Conservation (phyloP, 23 tunicate species). For the Botrylloides violaceus region DNA sequence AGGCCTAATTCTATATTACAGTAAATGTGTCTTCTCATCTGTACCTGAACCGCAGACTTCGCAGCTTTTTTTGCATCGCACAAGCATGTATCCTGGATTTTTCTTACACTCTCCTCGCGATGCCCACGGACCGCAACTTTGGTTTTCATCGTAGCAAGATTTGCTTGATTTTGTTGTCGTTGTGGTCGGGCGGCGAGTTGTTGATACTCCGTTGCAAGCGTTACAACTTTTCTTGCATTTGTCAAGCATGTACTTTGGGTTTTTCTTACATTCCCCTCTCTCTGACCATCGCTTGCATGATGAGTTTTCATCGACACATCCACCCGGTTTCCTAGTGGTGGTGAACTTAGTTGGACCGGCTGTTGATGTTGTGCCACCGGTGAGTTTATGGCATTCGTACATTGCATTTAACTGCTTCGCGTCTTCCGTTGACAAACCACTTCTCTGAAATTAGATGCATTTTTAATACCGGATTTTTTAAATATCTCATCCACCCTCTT, state of each 20-base stretch:
- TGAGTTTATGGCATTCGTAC: slow-evolving; percentile 36
- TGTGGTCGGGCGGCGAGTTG: background rate
- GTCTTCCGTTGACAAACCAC: slow-evolving; percentile 31
- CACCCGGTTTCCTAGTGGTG: background rate
- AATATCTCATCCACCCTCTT: too few relatives aligned
- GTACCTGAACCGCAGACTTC: background rate
- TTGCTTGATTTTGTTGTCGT: background rate
- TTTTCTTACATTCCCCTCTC: slow-evolving; percentile 36
- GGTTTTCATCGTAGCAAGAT: slow-evolving; percentile 16
- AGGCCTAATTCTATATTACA: too few relatives aligned
- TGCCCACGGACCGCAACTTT: slow-evolving; percentile 26
- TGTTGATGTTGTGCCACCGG: slow-evolving; percentile 17
- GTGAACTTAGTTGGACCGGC: slow-evolving; percentile 3
- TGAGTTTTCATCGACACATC: background rate
- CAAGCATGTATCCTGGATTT: slow-evolving; percentile 25
- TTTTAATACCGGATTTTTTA: too few relatives aligned
- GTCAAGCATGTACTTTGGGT: slow-evolving; percentile 30
- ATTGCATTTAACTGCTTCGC: slow-evolving; percentile 35
- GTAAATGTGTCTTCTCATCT: too few relatives aligned
- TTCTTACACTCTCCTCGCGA: slow-evolving; percentile 13
- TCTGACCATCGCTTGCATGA: slow-evolving; percentile 29
- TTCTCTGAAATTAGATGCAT: too few relatives aligned
- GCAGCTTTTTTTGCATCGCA: slow-evolving; percentile 33
- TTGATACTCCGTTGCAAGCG: background rate
- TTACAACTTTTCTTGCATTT: slow-evolving; percentile 38